phyloP scores from a whole-genome alignment of 2,888 invertebrate species.

The Ichneumoninae sp. region DNA sequence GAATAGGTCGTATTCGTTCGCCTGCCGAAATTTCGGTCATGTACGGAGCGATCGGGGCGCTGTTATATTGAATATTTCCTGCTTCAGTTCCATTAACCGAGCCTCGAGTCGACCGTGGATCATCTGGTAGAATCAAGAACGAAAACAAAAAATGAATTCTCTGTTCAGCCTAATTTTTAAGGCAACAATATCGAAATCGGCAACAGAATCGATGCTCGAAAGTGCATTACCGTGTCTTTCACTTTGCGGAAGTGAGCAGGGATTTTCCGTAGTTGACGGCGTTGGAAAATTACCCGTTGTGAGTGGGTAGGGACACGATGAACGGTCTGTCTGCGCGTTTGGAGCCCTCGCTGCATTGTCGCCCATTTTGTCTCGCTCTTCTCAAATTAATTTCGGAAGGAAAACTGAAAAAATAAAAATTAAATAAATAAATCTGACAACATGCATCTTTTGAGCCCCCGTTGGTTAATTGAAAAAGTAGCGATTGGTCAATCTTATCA shows the following conservation, averaged over 20 bases:
- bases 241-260: not conserved
- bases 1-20: not conserved
- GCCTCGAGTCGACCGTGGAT: not conserved
- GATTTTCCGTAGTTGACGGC: not conserved
- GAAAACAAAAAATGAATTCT: not conserved
- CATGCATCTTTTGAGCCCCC: not conserved
- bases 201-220: not conserved
- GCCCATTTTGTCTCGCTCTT: not conserved
- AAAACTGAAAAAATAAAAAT: slow-evolving; percentile 4
- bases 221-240: not conserved
- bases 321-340: not conserved
- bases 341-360: not conserved
- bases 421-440: not conserved
- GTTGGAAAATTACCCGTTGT: not conserved
- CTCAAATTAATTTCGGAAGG: not conserved
- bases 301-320: slow-evolving; percentile 1
- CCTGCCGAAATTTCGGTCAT: not conserved
- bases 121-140: not conserved
- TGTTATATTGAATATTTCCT: not conserved
- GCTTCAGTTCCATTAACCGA: not conserved
- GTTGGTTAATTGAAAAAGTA: not conserved
- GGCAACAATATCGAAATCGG: not conserved
- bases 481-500: not conserved
- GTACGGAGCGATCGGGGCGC: not conserved
- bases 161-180: not conserved